phyloP scores from a whole-genome alignment of 92 coral and sea anemone species.

The Plumapathes pennacea region DNA sequence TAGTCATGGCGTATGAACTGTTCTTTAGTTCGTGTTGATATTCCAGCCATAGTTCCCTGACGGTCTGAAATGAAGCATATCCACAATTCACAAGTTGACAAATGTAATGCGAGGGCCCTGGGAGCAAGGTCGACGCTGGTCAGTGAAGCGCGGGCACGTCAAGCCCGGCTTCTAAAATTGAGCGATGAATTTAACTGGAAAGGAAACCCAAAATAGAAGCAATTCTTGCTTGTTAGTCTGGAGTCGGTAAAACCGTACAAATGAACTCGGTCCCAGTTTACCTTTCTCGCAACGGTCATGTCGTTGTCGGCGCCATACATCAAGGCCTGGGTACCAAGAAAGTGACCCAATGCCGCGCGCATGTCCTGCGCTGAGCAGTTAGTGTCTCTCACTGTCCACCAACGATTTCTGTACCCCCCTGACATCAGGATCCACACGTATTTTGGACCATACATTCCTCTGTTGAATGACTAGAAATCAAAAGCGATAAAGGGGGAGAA shows the following conservation, averaged over 20 bases:
- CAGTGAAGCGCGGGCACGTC: no score
- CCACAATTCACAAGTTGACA: no score
- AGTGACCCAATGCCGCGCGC: slow-evolving; percentile 53
- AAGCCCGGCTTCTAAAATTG: no score
- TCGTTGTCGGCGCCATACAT: slow-evolving; percentile 52
- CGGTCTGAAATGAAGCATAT: no score
- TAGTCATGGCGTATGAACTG: slow-evolving; percentile 14
- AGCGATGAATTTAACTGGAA: no score
- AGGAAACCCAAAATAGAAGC: no score
- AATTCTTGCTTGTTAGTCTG: no score
- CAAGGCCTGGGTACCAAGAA: slow-evolving; percentile 61
- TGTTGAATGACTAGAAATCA: slow-evolving; percentile 59
- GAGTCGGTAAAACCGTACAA: no score
- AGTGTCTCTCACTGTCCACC: slow-evolving; percentile 81
- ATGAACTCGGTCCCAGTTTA: no score
- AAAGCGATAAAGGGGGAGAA: no score
- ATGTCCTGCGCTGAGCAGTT: slow-evolving; percentile 70
- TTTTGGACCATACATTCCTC: slow-evolving; percentile 70
- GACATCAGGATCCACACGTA: slow-evolving; percentile 87
- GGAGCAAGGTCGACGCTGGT: no score
- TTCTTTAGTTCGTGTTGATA: slow-evolving; percentile 11
- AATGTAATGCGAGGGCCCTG: no score
- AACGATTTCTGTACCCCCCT: slow-evolving; percentile 62
- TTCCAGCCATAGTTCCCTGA: slow-evolving; percentile 37
- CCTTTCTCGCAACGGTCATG: slow-evolving; percentile 61